Evolutionary conservation across 2,797 vertebrate genomes (phyloP).

Genomic region (Onychomys leucogaster): DNA sequence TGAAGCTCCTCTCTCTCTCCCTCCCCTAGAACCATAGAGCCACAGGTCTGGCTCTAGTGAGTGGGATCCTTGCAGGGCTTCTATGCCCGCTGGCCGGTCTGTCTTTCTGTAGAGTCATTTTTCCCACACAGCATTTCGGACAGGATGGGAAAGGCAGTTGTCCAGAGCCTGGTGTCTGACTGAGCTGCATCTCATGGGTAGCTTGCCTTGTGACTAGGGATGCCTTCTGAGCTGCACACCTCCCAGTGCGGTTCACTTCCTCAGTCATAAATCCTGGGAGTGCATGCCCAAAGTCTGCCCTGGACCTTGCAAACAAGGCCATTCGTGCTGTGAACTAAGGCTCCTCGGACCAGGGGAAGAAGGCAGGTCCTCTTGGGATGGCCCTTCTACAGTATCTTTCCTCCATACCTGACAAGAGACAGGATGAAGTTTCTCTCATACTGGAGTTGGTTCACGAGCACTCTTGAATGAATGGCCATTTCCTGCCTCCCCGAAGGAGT

Average conservation of each 20-base stretch:
- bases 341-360: neutral
- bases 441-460: neutral
- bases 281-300: neutral
- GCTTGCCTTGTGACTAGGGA: neutral
- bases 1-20: neutral
- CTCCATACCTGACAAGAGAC: neutral
- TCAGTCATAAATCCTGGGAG: neutral
- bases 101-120: neutral
- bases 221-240: neutral
- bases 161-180: neutral
- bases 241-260: neutral
- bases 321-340: neutral
- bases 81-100: neutral
- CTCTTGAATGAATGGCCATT: neutral
- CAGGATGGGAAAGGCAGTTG: neutral
- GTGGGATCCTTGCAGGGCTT: neutral
- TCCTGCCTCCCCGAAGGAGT: neutral
- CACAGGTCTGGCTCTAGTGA: neutral
- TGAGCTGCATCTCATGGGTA: neutral
- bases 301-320: neutral
- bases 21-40: neutral
- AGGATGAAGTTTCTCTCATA: neutral
- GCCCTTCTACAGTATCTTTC: neutral
- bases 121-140: neutral
- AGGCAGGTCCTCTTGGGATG: neutral